A percentile compares a stretch with the other conserved stretches of the same genome.
phyloP scores from a whole-genome alignment of 2,797 vertebrate species.

The Hozukius guyotensis region DNA sequence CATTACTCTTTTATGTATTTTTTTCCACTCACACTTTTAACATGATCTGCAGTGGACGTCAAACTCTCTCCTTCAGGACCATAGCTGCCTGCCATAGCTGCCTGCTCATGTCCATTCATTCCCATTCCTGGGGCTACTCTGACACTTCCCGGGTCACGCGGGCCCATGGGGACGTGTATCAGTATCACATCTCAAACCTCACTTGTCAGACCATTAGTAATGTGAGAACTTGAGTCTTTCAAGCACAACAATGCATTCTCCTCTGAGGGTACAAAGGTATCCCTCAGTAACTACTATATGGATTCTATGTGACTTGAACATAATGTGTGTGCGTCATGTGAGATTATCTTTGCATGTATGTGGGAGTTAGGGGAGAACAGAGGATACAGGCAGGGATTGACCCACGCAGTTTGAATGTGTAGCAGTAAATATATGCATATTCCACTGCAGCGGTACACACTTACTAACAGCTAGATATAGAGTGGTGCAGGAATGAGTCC shows the following conservation, averaged over 20 bases:
- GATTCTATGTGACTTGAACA: constrained; percentile 11
- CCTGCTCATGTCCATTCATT: constrained; percentile 30
- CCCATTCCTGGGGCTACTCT: constrained; percentile 16
- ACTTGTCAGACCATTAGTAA: constrained; percentile 63
- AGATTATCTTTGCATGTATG: constrained; percentile 26
- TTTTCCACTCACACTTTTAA: background rate
- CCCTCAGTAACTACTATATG: constrained; percentile 1
- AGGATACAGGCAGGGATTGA: background rate
- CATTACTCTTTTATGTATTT: constrained; percentile 1
- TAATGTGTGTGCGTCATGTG: background rate
- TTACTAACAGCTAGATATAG: background rate
- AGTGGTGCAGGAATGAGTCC: no score
- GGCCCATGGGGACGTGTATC: constrained; percentile 50
- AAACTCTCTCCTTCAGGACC: background rate
- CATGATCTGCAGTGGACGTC: constrained; percentile 7
- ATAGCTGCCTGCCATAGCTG: background rate
- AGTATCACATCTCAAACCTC: constrained; percentile 51
- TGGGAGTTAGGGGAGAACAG: background rate
- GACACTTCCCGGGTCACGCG: constrained; percentile 50
- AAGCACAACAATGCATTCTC: constrained; percentile 54
- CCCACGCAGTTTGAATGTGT: background rate
- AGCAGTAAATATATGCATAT: background rate
- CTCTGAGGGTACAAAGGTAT: constrained; percentile 32
- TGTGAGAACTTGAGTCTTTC: constrained; percentile 58
- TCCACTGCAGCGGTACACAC: background rate